These are phyloP conservation scores for Aleiodes sp. DNA, from an alignment of 1,140 invertebrate species.

Conservation along the genomic window DNA sequence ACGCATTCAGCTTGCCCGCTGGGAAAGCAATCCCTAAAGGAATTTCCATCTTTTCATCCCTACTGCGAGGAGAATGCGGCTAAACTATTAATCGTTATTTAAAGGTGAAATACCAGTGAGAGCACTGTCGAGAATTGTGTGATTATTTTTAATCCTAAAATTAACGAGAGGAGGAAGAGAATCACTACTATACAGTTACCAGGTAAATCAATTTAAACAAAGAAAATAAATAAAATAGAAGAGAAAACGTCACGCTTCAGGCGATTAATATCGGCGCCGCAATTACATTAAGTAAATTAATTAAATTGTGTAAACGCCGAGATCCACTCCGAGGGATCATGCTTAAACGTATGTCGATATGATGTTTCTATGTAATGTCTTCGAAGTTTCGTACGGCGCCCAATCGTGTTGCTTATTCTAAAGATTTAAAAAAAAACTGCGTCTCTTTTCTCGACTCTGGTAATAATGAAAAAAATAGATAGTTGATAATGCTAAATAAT, in stretches of 20 bases:
- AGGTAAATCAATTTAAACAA: slow-evolving; percentile 36
- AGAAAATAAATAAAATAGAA: slow-evolving; percentile 17
- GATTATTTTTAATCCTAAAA: neutral
- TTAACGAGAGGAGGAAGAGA: slow-evolving; percentile 4
- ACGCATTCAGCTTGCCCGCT: slow-evolving; percentile 62
- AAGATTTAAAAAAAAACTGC: slow-evolving; percentile 23
- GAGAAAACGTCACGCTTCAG: neutral
- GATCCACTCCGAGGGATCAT: slow-evolving; percentile 45
- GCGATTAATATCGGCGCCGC: slow-evolving; percentile 15
- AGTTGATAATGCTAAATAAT: slow-evolving; percentile 6
- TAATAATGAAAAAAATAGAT: slow-evolving; percentile 21
- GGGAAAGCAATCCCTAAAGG: slow-evolving; percentile 61
- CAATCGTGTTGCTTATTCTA: slow-evolving; percentile 31
- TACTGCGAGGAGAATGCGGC: neutral
- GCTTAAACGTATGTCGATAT: slow-evolving; percentile 58
- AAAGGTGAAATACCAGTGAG: neutral
- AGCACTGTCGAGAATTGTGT: slow-evolving; percentile 2
- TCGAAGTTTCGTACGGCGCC: slow-evolving; percentile 41
- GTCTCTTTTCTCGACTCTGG: slow-evolving; percentile 22
- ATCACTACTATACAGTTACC: neutral
- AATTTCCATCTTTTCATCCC: neutral
- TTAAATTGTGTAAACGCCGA: slow-evolving; percentile 17
- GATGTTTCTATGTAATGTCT: slow-evolving; percentile 47
- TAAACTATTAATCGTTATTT: slow-evolving; percentile 11
- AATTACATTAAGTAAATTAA: neutral